Conservation (phyloP, 1,140 invertebrate genomes). For the Diorhabda carinulata region DNA sequence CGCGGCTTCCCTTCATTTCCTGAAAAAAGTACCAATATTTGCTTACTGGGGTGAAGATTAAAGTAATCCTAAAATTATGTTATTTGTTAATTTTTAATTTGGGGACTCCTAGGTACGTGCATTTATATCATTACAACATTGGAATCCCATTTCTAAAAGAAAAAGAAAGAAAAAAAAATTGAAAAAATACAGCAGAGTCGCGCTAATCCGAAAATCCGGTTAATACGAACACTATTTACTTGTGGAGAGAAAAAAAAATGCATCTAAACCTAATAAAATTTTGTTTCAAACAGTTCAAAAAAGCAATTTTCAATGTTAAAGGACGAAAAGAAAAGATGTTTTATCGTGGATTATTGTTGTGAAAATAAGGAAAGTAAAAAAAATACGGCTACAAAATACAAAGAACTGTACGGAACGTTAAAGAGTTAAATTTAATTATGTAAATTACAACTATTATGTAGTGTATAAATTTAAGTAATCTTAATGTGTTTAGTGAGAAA, state of each 20-base stretch:
- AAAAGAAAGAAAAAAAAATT: background rate
- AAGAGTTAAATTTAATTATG: slow-evolving; percentile 3
- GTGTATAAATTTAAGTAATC: slow-evolving; percentile 7
- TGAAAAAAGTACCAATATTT: slow-evolving; percentile 7
- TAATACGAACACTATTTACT: slow-evolving; percentile 7
- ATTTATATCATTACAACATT: slow-evolving; percentile 7
- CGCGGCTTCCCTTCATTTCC: slow-evolving; percentile 6
- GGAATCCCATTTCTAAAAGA: slow-evolving; percentile 4
- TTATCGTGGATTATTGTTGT: slow-evolving; percentile 7
- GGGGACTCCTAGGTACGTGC: slow-evolving; percentile 5
- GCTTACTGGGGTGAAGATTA: slow-evolving; percentile 6
- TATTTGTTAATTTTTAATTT: slow-evolving; percentile 5
- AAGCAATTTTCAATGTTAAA: slow-evolving; percentile 7
- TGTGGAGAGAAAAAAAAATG: slow-evolving; percentile 5
- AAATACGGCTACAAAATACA: slow-evolving; percentile 7
- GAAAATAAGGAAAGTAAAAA: slow-evolving; percentile 6
- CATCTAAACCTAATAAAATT: slow-evolving; percentile 4
- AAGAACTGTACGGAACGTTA: slow-evolving; percentile 5
- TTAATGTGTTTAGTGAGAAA: slow-evolving; percentile 5
- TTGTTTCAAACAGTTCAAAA: slow-evolving; percentile 7
- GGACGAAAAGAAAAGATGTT: slow-evolving; percentile 7
- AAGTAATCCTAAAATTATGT: slow-evolving; percentile 3
- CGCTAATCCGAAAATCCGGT: slow-evolving; percentile 5
- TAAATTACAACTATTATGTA: slow-evolving; percentile 6
- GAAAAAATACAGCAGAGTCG: slow-evolving; percentile 1